These are phyloP conservation scores for Ornithoptera alexandrae DNA, from an alignment of 2,888 invertebrate species.

Conservation along the genomic window DNA sequence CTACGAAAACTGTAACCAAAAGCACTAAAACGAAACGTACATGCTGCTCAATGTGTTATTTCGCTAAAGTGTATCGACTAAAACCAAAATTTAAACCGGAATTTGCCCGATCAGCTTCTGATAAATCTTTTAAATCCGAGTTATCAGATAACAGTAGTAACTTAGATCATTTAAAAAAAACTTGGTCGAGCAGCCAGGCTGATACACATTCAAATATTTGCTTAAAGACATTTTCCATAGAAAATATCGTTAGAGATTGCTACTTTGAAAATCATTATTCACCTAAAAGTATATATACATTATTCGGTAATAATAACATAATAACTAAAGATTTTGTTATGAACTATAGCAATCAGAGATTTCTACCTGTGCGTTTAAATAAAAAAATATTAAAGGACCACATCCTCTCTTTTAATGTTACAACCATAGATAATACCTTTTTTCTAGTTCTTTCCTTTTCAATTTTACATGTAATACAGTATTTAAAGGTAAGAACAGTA, in stretches of 20 bases:
- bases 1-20: conserved; percentile 12
- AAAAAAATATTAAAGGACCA: conserved; percentile 7
- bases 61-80: conserved; percentile 10
- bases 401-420: neutral
- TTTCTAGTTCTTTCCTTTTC: conserved; percentile 2
- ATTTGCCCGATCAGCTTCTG: neutral
- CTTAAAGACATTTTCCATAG: conserved; percentile 11
- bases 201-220: conserved; percentile 10
- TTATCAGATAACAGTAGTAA: neutral
- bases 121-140: neutral
- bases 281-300: conserved; percentile 5
- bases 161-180: conserved; percentile 6
- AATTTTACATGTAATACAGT: conserved; percentile 10
- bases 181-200: conserved; percentile 1
- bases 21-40: conserved; percentile 20
- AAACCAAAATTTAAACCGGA: conserved; percentile 5
- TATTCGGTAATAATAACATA: neutral
- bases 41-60: conserved; percentile 22
- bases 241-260: conserved; percentile 9
- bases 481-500: neutral
- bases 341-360: conserved; percentile 2
- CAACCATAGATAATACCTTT: conserved; percentile 7
- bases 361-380: conserved; percentile 1
- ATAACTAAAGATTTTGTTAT: conserved; percentile 11
- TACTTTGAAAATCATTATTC: conserved; percentile 14